A percentile compares a stretch with the other conserved stretches of the same genome.
Conservation (phyloP, 2,888 invertebrate species). For the Lutraria lutraria region DNA sequence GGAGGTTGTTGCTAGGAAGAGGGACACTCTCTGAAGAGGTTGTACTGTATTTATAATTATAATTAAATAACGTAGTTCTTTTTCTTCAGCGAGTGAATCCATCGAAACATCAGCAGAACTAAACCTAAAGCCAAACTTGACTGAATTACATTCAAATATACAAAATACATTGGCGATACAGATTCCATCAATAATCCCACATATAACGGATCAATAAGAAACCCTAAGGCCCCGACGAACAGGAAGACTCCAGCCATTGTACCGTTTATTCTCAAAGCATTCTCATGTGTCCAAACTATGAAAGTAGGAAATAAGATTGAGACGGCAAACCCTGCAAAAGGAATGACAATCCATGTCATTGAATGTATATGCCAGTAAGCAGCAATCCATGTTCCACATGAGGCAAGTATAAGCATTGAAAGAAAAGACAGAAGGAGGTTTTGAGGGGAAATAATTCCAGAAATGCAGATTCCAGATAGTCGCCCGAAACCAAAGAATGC, state of each 20-base stretch:
- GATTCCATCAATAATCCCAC: constrained; percentile 53
- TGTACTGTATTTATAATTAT: no score
- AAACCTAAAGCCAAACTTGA: background rate
- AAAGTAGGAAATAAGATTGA: constrained; percentile 49
- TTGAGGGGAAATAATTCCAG: constrained; percentile 81
- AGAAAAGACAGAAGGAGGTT: constrained; percentile 77
- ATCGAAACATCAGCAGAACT: background rate
- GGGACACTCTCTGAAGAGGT: no score
- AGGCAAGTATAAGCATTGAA: background rate
- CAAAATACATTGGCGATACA: constrained; percentile 48
- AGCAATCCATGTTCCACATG: constrained; percentile 33
- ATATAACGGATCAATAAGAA: constrained; percentile 52
- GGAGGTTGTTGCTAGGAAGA: no score
- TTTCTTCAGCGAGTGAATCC: constrained; percentile 5
- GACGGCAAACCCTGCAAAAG: constrained; percentile 41
- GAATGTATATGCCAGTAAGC: background rate
- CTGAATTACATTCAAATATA: constrained; percentile 16
- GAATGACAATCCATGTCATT: constrained; percentile 47
- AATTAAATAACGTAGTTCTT: no score
- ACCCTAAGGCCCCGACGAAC: constrained; percentile 41
- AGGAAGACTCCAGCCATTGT: constrained; percentile 47
- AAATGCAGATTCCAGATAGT: constrained; percentile 84
- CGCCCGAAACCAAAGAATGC: constrained; percentile 85
- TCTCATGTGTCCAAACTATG: constrained; percentile 54
- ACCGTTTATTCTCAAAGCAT: constrained; percentile 45